phyloP scores from a whole-genome alignment of 2,888 invertebrate genomes.

The Andrena fulva region DNA sequence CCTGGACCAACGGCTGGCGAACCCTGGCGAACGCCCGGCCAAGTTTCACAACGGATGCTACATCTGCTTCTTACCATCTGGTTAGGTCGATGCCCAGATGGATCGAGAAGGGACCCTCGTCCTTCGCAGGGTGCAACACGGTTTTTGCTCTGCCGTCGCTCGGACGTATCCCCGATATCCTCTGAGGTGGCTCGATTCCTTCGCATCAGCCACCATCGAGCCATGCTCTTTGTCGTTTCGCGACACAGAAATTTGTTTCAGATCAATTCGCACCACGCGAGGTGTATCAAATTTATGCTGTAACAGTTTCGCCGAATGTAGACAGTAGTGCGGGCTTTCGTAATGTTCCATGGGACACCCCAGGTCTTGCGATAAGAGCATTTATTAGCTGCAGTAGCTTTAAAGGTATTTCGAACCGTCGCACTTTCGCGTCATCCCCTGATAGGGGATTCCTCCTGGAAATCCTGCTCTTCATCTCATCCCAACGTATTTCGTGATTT shows the following conservation, averaged over 20 bases:
- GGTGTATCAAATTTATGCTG: no score
- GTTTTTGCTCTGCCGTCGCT: background rate
- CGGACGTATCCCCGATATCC: background rate
- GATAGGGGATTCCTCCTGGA: background rate
- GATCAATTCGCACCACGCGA: no score
- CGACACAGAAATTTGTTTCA: no score
- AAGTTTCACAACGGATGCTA: constrained; percentile 34
- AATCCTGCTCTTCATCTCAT: background rate
- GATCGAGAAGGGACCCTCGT: background rate
- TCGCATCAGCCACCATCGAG: background rate
- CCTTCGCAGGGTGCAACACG: background rate
- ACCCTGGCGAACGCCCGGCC: constrained; percentile 71
- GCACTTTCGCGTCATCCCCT: background rate
- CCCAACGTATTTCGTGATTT: background rate
- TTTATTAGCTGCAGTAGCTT: background rate
- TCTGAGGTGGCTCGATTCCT: constrained; percentile 12
- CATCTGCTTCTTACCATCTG: constrained; percentile 64
- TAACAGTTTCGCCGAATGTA: background rate
- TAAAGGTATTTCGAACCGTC: background rate
- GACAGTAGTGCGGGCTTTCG: background rate
- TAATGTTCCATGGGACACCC: background rate
- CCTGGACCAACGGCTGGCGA: constrained; percentile 80
- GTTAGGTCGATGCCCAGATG: constrained; percentile 46
- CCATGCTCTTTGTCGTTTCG: background rate
- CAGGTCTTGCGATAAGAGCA: background rate